phyloP scores from a whole-genome alignment of 2,797 vertebrate genomes.

The Discoglossus pictus region DNA sequence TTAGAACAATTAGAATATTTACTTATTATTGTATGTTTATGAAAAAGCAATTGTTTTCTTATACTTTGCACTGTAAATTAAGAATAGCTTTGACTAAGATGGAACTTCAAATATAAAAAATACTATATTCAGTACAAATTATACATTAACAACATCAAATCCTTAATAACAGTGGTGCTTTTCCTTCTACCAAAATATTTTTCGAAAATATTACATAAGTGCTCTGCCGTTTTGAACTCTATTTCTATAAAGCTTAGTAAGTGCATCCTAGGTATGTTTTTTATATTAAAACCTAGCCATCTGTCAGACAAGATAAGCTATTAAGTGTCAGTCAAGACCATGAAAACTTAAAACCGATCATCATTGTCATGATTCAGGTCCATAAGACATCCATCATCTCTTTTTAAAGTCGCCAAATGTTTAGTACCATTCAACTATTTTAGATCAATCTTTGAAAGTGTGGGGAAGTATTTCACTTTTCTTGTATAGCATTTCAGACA shows the following conservation, averaged over 20 bases:
- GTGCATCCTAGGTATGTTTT: conserved; percentile 33
- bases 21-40: too few relatives aligned
- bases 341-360: conserved; percentile 40
- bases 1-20: too few relatives aligned
- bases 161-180: too few relatives aligned
- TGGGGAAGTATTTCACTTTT: conserved; percentile 21
- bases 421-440: conserved; percentile 35
- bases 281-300: conserved; percentile 41
- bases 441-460: conserved; percentile 35
- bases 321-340: conserved; percentile 45
- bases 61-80: too few relatives aligned
- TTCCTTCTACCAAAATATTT: too few relatives aligned
- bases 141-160: too few relatives aligned
- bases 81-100: too few relatives aligned
- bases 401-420: conserved; percentile 37
- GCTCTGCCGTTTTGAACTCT: conserved; percentile 40
- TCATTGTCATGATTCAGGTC: conserved; percentile 42
- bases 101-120: too few relatives aligned
- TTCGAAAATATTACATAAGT: conserved; percentile 38
- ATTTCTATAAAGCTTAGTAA: conserved; percentile 42
- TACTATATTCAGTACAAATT: too few relatives aligned
- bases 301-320: conserved; percentile 50
- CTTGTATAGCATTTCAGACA: conserved; percentile 33
- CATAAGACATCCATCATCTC: conserved; percentile 44
- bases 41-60: too few relatives aligned